Evolutionary conservation across 2,888 invertebrate genomes (phyloP), one percentile per base, ranked within the genome.

Genomic region (Ichneumoninae sp.): DNA sequence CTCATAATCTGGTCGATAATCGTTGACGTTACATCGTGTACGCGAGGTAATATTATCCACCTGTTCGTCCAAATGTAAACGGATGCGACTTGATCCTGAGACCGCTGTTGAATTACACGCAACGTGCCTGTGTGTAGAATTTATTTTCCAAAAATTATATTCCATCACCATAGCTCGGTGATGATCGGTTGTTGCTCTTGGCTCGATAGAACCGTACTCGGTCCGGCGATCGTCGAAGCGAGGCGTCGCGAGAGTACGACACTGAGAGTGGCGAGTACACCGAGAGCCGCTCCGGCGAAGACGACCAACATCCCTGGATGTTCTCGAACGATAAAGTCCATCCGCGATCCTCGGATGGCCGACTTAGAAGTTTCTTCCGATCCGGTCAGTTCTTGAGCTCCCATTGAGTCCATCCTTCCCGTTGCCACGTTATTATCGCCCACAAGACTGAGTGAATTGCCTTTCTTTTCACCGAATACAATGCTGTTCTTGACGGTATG

Each of bases 131-230:
- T 65, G 47, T 22, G 47, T 50, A 47, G 16, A 52, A 50, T 44
- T 66, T 80, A 66, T 78, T 75, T 76, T 68, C 52, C n/a, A 22
- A 16, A 26, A 60, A 60, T 30, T 22, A 36, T 13, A 8, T 44
- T 19, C 47, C 13, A 76, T 96, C 96, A 96, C 96, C 96, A 96
- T 84, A 96, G 94, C 90, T 96, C 96, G 68, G 96, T 95, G 72
- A 85, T 47, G 22, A 85, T 85, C 26, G 85, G 85, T 68, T 62
- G 70, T 10, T 62, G 80, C 36, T 84, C 96, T 95, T 80, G 96
- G 30, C 62, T 30, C 30, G 62, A 22, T 5, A 5, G 60, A 30
- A 30, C 33, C 30, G 3, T 62, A 5, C 26, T 62, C 30, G 88
- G 40, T 90, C 90, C 82, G 89, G 89, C 52, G 90, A 89, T 60